Evolutionary conservation across 1,140 invertebrate genomes (phyloP).

Genomic region (Drosophila prosaltans): DNA sequence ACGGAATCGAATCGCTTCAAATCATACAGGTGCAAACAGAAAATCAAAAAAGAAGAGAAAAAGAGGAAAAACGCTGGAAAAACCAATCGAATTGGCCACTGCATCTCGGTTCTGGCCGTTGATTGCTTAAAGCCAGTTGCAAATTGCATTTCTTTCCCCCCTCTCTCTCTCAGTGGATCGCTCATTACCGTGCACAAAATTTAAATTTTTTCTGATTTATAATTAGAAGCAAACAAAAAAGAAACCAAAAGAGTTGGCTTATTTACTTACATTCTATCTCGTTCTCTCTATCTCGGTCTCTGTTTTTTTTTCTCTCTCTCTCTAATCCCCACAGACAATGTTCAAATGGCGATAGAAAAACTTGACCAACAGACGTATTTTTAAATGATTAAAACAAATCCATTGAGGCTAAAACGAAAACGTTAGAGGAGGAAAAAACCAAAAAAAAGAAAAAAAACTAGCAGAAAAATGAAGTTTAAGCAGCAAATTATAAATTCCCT

Average conservation of each 20-base stretch:
- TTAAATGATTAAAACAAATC: conserved; percentile 30
- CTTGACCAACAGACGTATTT: conserved; percentile 20
- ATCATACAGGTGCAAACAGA: conserved; percentile 6
- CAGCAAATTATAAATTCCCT: background rate
- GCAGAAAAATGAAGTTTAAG: no score
- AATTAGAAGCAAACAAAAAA: conserved; percentile 72
- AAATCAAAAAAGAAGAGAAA: background rate
- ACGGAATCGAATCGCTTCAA: conserved; percentile 11
- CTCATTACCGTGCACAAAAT: conserved; percentile 15
- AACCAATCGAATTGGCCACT: background rate
- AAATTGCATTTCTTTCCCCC: conserved; percentile 34
- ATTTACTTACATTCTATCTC: background rate
- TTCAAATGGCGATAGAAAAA: conserved; percentile 43
- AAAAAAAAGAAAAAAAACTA: conserved; percentile 15
- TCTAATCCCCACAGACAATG: conserved; percentile 33
- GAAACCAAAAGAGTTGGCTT: background rate
- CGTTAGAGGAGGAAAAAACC: background rate
- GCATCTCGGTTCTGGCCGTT: conserved; percentile 17
- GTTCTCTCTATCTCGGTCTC: background rate
- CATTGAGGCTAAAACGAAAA: conserved; percentile 44
- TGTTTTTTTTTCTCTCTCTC: background rate
- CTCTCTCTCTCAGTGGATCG: conserved; percentile 26
- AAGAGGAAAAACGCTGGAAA: background rate
- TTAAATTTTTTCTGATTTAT: conserved; percentile 60
- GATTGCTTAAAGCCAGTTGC: conserved; percentile 68